Evolutionary conservation across 1,140 invertebrate genomes (phyloP).

Genomic region (Nasonia vitripennis): DNA sequence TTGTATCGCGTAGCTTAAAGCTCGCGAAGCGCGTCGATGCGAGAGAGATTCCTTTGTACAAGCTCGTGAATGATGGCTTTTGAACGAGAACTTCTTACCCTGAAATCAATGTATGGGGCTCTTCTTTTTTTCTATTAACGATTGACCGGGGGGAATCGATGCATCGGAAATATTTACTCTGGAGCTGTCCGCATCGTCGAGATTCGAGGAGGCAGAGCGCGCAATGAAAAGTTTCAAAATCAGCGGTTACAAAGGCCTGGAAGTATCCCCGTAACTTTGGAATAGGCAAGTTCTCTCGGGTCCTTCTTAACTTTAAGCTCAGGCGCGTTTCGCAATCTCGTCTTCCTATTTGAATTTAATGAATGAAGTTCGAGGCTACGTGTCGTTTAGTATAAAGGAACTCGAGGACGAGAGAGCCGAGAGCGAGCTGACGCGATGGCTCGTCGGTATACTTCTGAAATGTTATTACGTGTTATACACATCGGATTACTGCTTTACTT

Average conservation of each 20-base stretch:
- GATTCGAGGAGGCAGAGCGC: neutral
- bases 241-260: conserved; percentile 44
- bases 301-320: conserved; percentile 43
- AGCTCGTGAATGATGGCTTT: conserved; percentile 32
- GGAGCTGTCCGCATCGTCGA: neutral
- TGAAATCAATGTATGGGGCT: no score
- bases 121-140: no score
- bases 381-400: conserved; percentile 25
- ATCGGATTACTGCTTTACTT: conserved; percentile 30
- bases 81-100: neutral
- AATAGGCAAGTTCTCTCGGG: conserved; percentile 36
- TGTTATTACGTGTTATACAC: conserved; percentile 36
- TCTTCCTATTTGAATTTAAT: conserved; percentile 50
- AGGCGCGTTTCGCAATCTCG: conserved; percentile 41
- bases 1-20: conserved; percentile 22
- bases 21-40: conserved; percentile 15
- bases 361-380: conserved; percentile 46
- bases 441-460: conserved; percentile 11
- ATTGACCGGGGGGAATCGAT: no score
- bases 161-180: neutral
- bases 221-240: conserved; percentile 27
- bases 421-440: neutral
- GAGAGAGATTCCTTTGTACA: conserved; percentile 23
- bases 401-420: neutral
- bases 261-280: conserved; percentile 18